A percentile compares a stretch with the other conserved stretches of the same genome.
Evolutionary conservation across 2,888 invertebrate genomes (phyloP).

Genomic region (Mythimna pallens): DNA sequence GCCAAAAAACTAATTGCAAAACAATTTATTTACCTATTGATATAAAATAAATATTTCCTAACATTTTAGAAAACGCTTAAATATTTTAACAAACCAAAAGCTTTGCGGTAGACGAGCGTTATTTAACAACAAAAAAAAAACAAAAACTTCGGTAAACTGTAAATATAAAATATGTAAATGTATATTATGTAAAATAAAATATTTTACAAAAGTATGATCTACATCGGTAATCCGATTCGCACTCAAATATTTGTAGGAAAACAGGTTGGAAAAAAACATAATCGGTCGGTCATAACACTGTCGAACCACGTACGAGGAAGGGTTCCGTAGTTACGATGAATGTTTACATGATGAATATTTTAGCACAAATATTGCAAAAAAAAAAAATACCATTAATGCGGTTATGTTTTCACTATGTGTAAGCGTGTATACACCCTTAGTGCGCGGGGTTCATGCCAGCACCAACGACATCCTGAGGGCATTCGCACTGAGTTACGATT

Average conservation of each 20-base stretch:
- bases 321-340: not conserved
- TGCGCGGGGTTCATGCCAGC: no score
- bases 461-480: no score
- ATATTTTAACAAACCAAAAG: not conserved
- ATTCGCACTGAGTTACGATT: no score
- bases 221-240: constrained; percentile 10
- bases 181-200: not conserved
- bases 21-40: no score
- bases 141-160: not conserved
- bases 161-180: not conserved
- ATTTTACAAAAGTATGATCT: not conserved
- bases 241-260: constrained; percentile 3
- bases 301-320: no score
- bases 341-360: no score
- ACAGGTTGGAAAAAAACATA: constrained; percentile 7
- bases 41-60: not conserved
- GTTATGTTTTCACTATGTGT: not conserved
- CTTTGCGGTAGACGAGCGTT: not conserved
- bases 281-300: not conserved
- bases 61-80: not conserved
- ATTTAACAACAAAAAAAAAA: not conserved
- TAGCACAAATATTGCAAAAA: no score
- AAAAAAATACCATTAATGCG: not conserved
- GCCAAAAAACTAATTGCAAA: no score
- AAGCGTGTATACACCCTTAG: no score